Percentiles rank a stretch among this genome's conserved stretches.
phyloP scores from a whole-genome alignment of 2,888 invertebrate genomes.

The Amblyteles armatorius region DNA sequence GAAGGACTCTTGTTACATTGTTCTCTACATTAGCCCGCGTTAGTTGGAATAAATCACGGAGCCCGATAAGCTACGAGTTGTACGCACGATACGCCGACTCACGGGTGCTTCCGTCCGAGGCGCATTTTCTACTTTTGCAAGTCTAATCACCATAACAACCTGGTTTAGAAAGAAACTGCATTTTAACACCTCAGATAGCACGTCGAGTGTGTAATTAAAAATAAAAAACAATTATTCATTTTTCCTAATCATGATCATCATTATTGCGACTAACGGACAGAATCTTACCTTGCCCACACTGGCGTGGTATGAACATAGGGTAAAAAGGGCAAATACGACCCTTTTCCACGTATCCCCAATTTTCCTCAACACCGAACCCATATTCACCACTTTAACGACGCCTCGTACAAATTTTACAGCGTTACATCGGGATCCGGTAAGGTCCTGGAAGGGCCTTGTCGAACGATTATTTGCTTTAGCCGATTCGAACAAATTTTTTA shows the following conservation, averaged over 20 bases:
- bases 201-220: conserved; percentile 5
- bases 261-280: not conserved
- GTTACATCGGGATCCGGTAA: no score
- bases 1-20: conserved; percentile 51
- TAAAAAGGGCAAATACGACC: no score
- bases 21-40: conserved; percentile 48
- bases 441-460: no score
- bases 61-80: conserved; percentile 36
- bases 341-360: not conserved
- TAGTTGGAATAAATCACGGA: conserved; percentile 47
- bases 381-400: no score
- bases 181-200: conserved; percentile 1
- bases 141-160: conserved; percentile 19
- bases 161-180: not conserved
- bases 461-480: no score
- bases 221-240: conserved; percentile 11
- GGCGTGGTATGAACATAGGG: not conserved
- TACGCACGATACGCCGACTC: conserved; percentile 10
- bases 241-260: not conserved
- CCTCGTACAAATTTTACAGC: no score
- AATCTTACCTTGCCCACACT: not conserved
- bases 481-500: no score
- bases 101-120: conserved; percentile 15
- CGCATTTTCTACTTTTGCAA: conserved; percentile 35
- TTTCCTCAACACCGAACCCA: not conserved